phyloP scores from a whole-genome alignment of 2,888 invertebrate genomes.

The Drosophila merina region DNA sequence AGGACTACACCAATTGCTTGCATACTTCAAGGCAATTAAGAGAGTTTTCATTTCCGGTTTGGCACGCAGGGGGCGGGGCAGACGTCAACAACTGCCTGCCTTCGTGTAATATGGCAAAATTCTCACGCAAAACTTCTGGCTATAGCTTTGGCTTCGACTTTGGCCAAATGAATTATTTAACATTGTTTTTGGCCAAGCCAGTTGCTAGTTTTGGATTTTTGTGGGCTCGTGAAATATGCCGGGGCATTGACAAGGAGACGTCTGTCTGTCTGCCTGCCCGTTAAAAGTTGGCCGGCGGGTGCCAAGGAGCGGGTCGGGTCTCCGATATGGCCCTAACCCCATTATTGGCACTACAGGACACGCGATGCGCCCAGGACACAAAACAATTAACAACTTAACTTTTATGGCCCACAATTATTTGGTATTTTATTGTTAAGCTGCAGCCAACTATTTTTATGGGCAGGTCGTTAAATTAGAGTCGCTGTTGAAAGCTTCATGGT shows the following conservation, averaged over 20 bases:
- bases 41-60: slow-evolving; percentile 69
- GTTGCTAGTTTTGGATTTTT: slow-evolving; percentile 8
- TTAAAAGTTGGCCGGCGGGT: slow-evolving; percentile 50
- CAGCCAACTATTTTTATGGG: slow-evolving; percentile 60
- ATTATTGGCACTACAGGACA: slow-evolving; percentile 25
- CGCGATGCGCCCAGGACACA: slow-evolving; percentile 47
- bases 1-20: slow-evolving; percentile 48
- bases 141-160: slow-evolving; percentile 32
- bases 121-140: slow-evolving; percentile 73
- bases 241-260: slow-evolving; percentile 47
- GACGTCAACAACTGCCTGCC: slow-evolving; percentile 26
- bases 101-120: slow-evolving; percentile 71
- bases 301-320: slow-evolving; percentile 37
- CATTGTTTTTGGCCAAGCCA: slow-evolving; percentile 57
- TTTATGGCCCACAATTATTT: slow-evolving; percentile 74
- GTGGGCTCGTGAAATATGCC: slow-evolving; percentile 60
- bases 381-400: slow-evolving; percentile 74
- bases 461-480: slow-evolving; percentile 58
- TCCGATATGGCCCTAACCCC: neutral
- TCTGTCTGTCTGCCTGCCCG: slow-evolving; percentile 44
- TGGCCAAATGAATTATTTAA: slow-evolving; percentile 72
- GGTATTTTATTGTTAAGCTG: slow-evolving; percentile 68
- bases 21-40: slow-evolving; percentile 77
- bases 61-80: slow-evolving; percentile 57
- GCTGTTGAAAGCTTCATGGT: slow-evolving; percentile 39